phyloP scores from a whole-genome alignment of 2,797 vertebrate genomes.

The Sebastes oblongus region DNA sequence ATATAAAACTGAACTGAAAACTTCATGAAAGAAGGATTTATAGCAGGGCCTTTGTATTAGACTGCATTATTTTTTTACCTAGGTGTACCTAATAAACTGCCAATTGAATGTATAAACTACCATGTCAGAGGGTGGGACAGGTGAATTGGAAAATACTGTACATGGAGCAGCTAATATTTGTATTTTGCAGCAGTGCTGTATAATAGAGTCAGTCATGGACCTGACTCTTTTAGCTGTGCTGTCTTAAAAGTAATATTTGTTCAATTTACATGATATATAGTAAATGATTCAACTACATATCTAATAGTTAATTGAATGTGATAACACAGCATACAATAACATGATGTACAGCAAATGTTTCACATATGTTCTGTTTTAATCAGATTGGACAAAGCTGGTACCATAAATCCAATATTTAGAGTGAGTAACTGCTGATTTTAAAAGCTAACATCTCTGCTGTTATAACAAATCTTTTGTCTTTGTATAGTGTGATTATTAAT shows the following conservation, averaged over 20 bases:
- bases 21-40: background rate
- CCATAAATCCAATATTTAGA: slow-evolving; percentile 47
- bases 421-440: slow-evolving; percentile 34
- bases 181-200: slow-evolving; percentile 62
- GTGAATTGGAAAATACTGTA: background rate
- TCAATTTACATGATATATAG: slow-evolving; percentile 23
- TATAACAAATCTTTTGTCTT: background rate
- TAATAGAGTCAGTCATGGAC: background rate
- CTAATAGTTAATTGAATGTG: slow-evolving; percentile 19
- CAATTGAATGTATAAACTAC: background rate
- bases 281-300: slow-evolving; percentile 19
- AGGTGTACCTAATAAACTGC: background rate
- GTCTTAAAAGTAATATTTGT: slow-evolving; percentile 19
- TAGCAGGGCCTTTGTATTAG: background rate
- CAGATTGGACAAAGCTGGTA: slow-evolving; percentile 27
- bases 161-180: background rate
- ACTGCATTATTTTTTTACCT: background rate
- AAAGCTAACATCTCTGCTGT: background rate
- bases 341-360: slow-evolving; percentile 31
- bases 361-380: slow-evolving; percentile 21
- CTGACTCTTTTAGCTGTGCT: slow-evolving; percentile 23
- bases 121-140: background rate
- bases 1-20: background rate
- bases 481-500: background rate
- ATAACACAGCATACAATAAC: background rate